Evolutionary conservation across 2,113 vertebrate species (phyloP).

Genomic region (human (Homo sapiens)): DNA sequence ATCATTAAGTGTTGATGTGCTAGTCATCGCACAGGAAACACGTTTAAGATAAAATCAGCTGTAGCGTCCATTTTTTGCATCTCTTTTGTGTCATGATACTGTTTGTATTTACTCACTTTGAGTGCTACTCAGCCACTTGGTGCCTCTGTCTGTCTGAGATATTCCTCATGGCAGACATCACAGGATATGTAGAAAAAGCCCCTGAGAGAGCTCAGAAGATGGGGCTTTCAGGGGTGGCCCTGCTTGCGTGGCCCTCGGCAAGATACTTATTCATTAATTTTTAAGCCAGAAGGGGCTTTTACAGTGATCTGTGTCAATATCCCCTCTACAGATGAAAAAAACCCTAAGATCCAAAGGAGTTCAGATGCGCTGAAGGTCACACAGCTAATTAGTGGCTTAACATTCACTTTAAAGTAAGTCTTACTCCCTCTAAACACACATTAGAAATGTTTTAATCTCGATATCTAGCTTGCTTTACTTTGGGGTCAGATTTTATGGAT

Average conservation of each 20-base stretch:
- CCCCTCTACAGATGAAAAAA: not conserved
- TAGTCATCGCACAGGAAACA: not conserved
- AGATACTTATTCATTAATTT: not conserved
- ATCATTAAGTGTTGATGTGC: not conserved
- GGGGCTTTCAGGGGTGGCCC: not conserved
- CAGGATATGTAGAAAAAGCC: not conserved
- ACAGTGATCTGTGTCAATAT: not conserved
- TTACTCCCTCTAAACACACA: not conserved
- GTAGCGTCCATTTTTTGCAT: not conserved
- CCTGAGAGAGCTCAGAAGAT: not conserved
- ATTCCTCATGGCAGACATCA: not conserved
- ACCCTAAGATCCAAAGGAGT: not conserved
- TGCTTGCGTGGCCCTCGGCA: not conserved
- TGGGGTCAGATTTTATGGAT: not conserved
- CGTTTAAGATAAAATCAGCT: not conserved
- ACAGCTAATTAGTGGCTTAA: not conserved
- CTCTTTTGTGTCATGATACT: not conserved
- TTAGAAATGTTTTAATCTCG: not conserved
- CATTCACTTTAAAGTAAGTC: not conserved
- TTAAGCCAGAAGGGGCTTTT: not conserved
- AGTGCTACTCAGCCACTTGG: not conserved
- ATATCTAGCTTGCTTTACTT: not conserved
- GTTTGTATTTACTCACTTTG: not conserved
- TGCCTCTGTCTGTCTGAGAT: not conserved
- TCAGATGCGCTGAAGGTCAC: not conserved